Evolutionary conservation across 1,140 invertebrate genomes (phyloP), one percentile per base, ranked within the genome.

Genomic region (Heliconius himera): DNA sequence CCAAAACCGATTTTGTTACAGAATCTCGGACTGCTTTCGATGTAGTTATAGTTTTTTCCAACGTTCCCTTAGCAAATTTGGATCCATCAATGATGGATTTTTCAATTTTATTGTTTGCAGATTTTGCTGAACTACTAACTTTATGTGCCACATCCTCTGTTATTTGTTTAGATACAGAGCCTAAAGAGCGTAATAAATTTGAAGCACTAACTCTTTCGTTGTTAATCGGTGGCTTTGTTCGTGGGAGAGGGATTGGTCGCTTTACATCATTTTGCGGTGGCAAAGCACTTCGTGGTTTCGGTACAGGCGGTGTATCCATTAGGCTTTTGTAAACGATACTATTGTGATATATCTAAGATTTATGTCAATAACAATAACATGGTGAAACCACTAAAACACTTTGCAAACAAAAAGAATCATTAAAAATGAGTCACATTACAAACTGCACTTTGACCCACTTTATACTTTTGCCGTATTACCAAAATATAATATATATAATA

Each of bases 261-360:
- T 88, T 87, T 13, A 84, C 20, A 49, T 92, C 91, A 70, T 84
- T 85, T 75, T 86, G 85, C 11, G 87, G 38, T 29, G 84, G 73
- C 77, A 88, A 84, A 18, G 85, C 85, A 73, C 82, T 90, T 73
- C 90, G 84, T 33, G 91, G 90, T 82, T 91, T 93, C 11, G 91
- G 90, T 36, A 93, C 86, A 51, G 93, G 91, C 36, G 91, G 91
- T 60, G 89, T 86, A 91, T 92, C 91, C 93, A 93, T 94, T 41
- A 49, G 76, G 70, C 33, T 72, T 41, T 72, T 72, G 5, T n/a
- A 72, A 18, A 41, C 9, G 18, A 38, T 72, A 36, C 60, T 66
- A 66, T 26, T 66, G 9, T 60, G 1, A 78, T 79, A 76, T 56
- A 75, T 76, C 79, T 49, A 46, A 46, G 41, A 73, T 77, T 79